Conservation (phyloP, 2,888 invertebrate species). For the Parochlus steinenii region DNA sequence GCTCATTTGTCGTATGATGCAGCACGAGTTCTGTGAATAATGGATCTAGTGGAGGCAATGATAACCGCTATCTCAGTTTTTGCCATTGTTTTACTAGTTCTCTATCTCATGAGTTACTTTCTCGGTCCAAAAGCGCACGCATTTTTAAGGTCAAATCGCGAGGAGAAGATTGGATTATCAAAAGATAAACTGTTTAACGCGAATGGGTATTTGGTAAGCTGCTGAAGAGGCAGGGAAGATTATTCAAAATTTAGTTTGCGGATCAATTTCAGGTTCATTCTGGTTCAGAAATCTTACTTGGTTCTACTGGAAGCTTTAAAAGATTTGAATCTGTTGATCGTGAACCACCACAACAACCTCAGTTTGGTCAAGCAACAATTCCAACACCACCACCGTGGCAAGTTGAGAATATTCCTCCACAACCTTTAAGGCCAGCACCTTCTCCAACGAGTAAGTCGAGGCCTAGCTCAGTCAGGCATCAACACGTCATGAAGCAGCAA, state of each 20-base stretch:
- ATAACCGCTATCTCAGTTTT: slow-evolving; percentile 24
- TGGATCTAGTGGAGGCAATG: too few relatives aligned
- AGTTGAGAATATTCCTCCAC: slow-evolving; percentile 39
- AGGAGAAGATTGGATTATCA: slow-evolving; percentile 30
- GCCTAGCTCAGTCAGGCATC: too few relatives aligned
- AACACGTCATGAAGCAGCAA: too few relatives aligned
- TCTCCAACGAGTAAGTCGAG: slow-evolving; percentile 19
- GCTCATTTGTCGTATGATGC: too few relatives aligned
- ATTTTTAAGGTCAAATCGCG: slow-evolving; percentile 29
- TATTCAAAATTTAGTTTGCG: not conserved
- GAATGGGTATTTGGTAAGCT: slow-evolving; percentile 46
- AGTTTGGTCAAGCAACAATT: slow-evolving; percentile 30
- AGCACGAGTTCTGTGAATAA: too few relatives aligned
- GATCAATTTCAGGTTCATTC: slow-evolving; percentile 37
- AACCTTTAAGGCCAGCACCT: slow-evolving; percentile 46
- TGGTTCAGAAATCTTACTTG: slow-evolving; percentile 43
- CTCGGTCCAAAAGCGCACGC: slow-evolving; percentile 25
- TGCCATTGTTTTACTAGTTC: slow-evolving; percentile 23
- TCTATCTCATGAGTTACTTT: slow-evolving; percentile 26
- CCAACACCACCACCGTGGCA: slow-evolving; percentile 26
- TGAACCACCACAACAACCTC: slow-evolving; percentile 34
- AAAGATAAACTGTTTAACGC: slow-evolving; percentile 39
- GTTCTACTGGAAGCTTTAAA: slow-evolving; percentile 44
- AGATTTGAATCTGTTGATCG: slow-evolving; percentile 45
- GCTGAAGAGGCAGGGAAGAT: not conserved